Conservation (phyloP, 2,888 invertebrate genomes). For the Spatulosminthurus flaviceps region DNA sequence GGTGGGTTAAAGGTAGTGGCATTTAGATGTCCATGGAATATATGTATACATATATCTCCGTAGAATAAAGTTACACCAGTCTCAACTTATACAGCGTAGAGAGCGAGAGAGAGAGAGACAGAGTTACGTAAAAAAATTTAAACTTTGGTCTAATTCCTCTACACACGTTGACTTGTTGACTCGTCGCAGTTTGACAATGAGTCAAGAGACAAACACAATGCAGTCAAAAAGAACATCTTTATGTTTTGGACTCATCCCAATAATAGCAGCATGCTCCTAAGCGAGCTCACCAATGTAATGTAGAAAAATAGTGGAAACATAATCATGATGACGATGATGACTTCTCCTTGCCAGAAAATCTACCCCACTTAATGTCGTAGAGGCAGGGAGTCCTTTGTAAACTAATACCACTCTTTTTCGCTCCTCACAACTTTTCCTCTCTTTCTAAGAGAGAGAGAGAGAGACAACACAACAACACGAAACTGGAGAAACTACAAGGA, state of each 20-base stretch:
- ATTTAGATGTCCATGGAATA: no score
- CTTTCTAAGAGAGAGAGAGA: no score
- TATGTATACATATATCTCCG: no score
- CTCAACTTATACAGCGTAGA: no score
- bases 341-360: not conserved
- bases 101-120: no score
- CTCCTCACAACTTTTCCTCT: no score
- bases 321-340: conserved; percentile 31
- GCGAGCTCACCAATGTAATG: not conserved
- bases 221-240: conserved; percentile 15
- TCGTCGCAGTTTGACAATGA: conserved; percentile 34
- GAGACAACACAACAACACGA: no score
- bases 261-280: conserved; percentile 28
- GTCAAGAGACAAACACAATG: conserved; percentile 34
- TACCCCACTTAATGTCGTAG: conserved; percentile 10
- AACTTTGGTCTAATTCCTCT: conserved; percentile 1
- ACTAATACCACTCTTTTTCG: conserved; percentile 1
- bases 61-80: no score
- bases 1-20: no score
- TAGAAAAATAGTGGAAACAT: conserved; percentile 25
- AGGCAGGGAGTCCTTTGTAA: not conserved
- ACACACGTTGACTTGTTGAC: conserved; percentile 32
- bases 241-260: conserved; percentile 39
- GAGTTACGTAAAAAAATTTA: not conserved
- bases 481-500: no score